phyloP scores from a whole-genome alignment of 2,113 vertebrate genomes.

The Rhinichthys klamathensis region DNA sequence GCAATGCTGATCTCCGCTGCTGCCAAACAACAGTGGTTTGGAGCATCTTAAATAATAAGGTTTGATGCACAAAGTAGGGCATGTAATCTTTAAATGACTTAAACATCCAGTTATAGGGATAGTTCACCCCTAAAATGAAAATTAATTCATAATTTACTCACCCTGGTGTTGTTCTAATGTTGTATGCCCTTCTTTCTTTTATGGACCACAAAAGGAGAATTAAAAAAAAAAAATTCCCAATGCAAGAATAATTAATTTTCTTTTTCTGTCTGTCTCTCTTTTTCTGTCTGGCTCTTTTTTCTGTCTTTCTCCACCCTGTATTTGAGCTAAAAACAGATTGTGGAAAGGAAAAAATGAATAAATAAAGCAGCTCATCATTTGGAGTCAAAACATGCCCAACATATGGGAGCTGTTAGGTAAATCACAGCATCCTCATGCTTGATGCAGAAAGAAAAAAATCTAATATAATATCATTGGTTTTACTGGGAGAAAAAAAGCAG shows the following conservation, averaged over 20 bases:
- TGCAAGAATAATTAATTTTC: background rate
- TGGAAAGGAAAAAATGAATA: slow-evolving; percentile 3
- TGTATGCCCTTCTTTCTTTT: no score
- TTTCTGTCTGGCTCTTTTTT: slow-evolving; percentile 27
- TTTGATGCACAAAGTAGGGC: no score
- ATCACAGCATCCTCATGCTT: slow-evolving; percentile 53
- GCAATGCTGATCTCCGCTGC: no score
- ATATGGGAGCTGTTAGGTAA: slow-evolving; percentile 61
- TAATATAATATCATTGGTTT: background rate
- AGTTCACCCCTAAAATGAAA: no score
- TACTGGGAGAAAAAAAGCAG: slow-evolving; percentile 15
- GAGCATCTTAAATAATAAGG: no score
- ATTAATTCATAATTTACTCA: no score
- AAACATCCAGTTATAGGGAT: no score
- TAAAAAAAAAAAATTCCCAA: no score
- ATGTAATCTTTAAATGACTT: no score
- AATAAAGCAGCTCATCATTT: slow-evolving; percentile 19
- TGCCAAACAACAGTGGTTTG: no score
- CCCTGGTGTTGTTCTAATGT: no score
- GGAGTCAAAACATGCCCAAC: slow-evolving; percentile 50
- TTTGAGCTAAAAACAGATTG: slow-evolving; percentile 22
- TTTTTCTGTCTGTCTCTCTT: slow-evolving; percentile 10
- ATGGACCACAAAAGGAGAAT: no score
- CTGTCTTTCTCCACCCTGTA: slow-evolving; percentile 43
- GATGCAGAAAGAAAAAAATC: slow-evolving; percentile 2